Percentiles rank a stretch among this genome's conserved stretches.
Conservation (phyloP, 2,888 invertebrate species). For the Phorcus lineatus region DNA sequence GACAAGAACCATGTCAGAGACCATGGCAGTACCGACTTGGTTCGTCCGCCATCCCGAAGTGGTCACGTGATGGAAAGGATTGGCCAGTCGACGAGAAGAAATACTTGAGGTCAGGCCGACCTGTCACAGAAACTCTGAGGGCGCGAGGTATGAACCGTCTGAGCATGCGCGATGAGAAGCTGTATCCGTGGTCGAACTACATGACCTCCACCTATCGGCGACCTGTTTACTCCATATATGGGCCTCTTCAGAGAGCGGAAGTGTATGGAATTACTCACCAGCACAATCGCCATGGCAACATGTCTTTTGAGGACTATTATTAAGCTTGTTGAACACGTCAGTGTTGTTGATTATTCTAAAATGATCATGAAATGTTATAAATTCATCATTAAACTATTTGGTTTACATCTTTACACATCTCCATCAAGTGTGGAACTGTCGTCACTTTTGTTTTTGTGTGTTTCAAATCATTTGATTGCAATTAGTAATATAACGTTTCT, state of each 20-base stretch:
- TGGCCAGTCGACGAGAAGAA: conserved; percentile 59
- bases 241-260: conserved; percentile 70
- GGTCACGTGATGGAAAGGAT: conserved; percentile 63
- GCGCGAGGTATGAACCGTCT: conserved; percentile 69
- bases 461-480: too few relatives aligned
- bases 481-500: too few relatives aligned
- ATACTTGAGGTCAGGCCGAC: conserved; percentile 55
- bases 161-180: conserved; percentile 63
- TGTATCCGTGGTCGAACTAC: conserved; percentile 72
- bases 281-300: conserved; percentile 72
- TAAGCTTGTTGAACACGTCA: conserved; percentile 32
- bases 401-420: too few relatives aligned
- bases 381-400: too few relatives aligned
- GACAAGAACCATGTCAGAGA: conserved; percentile 62
- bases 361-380: too few relatives aligned
- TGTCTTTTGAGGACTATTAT: conserved; percentile 74
- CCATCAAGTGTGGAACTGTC: too few relatives aligned
- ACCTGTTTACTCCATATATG: conserved; percentile 72
- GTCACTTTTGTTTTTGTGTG: too few relatives aligned
- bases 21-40: conserved; percentile 66
- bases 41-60: conserved; percentile 57
- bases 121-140: conserved; percentile 66
- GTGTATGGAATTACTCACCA: conserved; percentile 72
- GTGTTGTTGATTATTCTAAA: too few relatives aligned
- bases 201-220: conserved; percentile 73